phyloP scores from a whole-genome alignment of 2,797 vertebrate species.

The Sphenopsis melanotis region DNA sequence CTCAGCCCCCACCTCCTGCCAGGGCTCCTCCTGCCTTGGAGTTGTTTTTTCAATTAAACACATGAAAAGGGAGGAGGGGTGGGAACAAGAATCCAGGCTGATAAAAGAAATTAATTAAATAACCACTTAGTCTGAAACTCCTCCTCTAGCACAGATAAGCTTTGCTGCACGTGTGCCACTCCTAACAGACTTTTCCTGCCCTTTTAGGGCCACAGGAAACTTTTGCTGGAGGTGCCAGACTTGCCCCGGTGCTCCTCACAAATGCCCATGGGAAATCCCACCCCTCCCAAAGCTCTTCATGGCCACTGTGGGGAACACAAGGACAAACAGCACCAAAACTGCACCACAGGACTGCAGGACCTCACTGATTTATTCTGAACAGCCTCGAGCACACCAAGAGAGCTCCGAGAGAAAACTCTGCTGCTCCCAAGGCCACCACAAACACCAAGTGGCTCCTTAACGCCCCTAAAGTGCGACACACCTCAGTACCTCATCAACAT shows the following conservation, averaged over 20 bases:
- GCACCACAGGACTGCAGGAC: fast-evolving
- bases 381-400: background rate
- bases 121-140: background rate
- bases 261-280: fast-evolving
- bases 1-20: background rate
- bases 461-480: background rate
- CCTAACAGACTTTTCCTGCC: background rate
- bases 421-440: background rate
- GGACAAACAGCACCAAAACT: background rate
- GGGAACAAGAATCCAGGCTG: background rate
- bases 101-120: background rate
- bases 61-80: background rate
- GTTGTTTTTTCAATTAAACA: background rate
- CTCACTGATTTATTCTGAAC: background rate
- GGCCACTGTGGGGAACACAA: background rate
- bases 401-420: background rate
- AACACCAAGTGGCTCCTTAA: background rate
- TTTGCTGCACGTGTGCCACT: background rate
- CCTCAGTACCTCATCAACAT: background rate
- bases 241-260: background rate
- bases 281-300: background rate
- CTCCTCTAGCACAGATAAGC: background rate
- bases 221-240: background rate
- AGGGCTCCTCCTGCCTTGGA: background rate
- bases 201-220: background rate